Evolutionary conservation across 1,140 invertebrate species (phyloP).

Genomic region (Diploscapter pachys): DNA sequence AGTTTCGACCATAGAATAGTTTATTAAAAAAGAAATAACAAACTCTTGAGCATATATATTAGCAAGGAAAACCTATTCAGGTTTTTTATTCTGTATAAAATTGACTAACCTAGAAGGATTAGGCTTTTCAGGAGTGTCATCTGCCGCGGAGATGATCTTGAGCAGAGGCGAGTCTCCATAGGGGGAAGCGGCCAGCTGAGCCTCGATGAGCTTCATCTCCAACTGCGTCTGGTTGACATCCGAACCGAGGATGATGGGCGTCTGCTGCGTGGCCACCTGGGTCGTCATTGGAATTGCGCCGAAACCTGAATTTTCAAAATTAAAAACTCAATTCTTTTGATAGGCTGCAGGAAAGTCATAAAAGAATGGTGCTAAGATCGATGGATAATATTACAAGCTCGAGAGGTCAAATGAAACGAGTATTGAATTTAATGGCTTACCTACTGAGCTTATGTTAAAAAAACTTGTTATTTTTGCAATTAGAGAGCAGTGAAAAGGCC

Average conservation of each 20-base stretch:
- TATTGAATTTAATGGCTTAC: too few relatives aligned
- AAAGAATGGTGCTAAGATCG: too few relatives aligned
- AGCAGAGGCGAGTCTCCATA: conserved; percentile 42
- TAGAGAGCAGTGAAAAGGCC: too few relatives aligned
- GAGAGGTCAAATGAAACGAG: too few relatives aligned
- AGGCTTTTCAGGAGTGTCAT: conserved; percentile 30
- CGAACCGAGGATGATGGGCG: conserved; percentile 18
- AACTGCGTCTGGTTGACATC: conserved; percentile 28
- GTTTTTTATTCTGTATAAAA: background rate
- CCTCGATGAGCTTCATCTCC: conserved; percentile 29
- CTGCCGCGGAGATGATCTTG: conserved; percentile 12
- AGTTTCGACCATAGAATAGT: background rate
- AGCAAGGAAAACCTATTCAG: background rate
- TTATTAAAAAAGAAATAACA: conserved; percentile 30
- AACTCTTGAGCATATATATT: conserved; percentile 17
- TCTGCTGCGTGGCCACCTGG: conserved; percentile 4
- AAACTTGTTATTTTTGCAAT: too few relatives aligned
- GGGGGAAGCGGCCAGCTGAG: conserved; percentile 25
- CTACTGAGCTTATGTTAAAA: too few relatives aligned
- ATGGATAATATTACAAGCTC: too few relatives aligned
- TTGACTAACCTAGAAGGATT: conserved; percentile 16
- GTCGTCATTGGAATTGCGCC: conserved; percentile 20
- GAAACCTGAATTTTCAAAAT: conserved; percentile 30
- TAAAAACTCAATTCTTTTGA: conserved; percentile 17
- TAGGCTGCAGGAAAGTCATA: background rate